Conservation (phyloP, 2,888 invertebrate genomes). For the Cloeon dipterum region DNA sequence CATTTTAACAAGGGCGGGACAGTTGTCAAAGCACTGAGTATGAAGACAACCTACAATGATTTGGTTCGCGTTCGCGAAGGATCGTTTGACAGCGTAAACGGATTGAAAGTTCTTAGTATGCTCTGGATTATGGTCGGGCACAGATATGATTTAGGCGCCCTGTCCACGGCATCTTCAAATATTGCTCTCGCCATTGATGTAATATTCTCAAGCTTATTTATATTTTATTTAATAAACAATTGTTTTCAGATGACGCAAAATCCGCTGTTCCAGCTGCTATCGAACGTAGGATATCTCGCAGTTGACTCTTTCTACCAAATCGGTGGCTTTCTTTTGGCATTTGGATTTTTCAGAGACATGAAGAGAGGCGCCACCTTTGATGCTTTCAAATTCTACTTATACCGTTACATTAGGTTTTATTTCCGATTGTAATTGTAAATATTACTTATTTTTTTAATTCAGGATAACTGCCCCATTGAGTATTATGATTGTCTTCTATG, state of each 20-base stretch:
- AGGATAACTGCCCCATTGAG: background rate
- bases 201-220: too few relatives aligned
- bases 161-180: background rate
- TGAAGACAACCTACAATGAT: too few relatives aligned
- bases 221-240: too few relatives aligned
- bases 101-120: constrained; percentile 16
- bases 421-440: too few relatives aligned
- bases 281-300: background rate
- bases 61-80: too few relatives aligned
- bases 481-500: background rate
- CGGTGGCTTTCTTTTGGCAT: background rate
- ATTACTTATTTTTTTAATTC: too few relatives aligned
- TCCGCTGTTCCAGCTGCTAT: background rate
- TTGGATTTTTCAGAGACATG: background rate
- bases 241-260: background rate
- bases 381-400: background rate
- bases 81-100: constrained; percentile 13
- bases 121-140: constrained; percentile 18
- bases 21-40: too few relatives aligned
- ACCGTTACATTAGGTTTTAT: constrained; percentile 1
- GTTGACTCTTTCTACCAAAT: constrained; percentile 1
- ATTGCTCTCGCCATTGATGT: background rate
- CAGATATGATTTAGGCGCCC: constrained; percentile 5
- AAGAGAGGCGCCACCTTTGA: background rate
- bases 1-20: too few relatives aligned